Percentiles rank a stretch among this genome's conserved stretches.
phyloP scores from a whole-genome alignment of 2,113 vertebrate species.

The Paramisgurnus dabryanus region DNA sequence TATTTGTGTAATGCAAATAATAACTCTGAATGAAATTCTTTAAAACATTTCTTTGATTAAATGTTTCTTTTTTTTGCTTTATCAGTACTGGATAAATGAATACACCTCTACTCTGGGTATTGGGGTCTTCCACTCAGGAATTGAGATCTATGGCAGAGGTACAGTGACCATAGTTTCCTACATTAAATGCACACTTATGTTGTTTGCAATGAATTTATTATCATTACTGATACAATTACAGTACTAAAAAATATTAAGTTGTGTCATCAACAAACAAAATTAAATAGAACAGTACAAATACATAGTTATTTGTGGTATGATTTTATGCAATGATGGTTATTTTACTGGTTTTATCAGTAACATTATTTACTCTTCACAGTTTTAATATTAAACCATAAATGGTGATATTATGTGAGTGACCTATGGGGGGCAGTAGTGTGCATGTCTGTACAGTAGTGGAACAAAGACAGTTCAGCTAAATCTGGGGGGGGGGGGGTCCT shows the following conservation, averaged over 20 bases:
- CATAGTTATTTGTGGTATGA: no score
- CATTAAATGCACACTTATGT: not conserved
- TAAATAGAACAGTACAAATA: no score
- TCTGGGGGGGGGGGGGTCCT: not conserved
- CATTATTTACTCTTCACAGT: no score
- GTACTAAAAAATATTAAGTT: no score
- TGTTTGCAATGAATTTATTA: no score
- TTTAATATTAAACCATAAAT: not conserved
- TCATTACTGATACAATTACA: no score
- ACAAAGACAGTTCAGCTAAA: not conserved
- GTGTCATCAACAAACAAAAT: no score
- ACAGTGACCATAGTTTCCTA: constrained; percentile 36
- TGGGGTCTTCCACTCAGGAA: constrained; percentile 95
- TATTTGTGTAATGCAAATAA: not conserved
- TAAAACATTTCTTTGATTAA: constrained; percentile 32
- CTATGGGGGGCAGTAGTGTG: not conserved
- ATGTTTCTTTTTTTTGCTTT: constrained; percentile 55
- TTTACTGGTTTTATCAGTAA: no score
- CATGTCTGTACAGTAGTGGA: not conserved
- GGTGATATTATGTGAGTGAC: not conserved
- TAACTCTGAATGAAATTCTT: not conserved
- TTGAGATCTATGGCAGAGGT: constrained; percentile 94
- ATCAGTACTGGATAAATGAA: constrained; percentile 95
- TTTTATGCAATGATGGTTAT: no score
- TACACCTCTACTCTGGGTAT: constrained; percentile 94